phyloP scores from a whole-genome alignment of 1,140 invertebrate genomes.

The Cotesia typhae region DNA sequence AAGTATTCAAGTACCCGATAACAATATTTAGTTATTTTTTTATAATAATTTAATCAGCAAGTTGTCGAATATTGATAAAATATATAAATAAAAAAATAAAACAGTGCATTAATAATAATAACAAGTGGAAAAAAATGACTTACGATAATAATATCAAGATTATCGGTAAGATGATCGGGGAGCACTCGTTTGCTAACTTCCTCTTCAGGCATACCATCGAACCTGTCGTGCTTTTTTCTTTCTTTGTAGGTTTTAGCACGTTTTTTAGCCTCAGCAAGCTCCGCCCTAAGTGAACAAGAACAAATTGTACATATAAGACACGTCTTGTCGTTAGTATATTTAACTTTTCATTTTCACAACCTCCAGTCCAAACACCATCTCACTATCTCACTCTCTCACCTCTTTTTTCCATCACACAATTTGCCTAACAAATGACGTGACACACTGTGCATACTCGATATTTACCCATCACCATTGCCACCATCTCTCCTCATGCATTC shows the following conservation, averaged over 20 bases:
- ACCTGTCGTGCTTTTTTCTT: constrained; percentile 93
- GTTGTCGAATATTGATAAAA: background rate
- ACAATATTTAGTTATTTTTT: background rate
- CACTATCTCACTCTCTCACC: constrained; percentile 14
- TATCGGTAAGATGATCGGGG: constrained; percentile 90
- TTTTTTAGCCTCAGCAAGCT: constrained; percentile 73
- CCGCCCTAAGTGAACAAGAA: constrained; percentile 64
- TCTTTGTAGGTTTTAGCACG: constrained; percentile 80
- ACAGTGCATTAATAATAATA: background rate
- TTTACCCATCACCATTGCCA: background rate
- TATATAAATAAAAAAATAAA: no score
- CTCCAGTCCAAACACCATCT: constrained; percentile 10
- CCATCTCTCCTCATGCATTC: background rate
- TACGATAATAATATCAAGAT: constrained; percentile 98
- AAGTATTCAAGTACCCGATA: no score
- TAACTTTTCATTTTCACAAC: constrained; percentile 29
- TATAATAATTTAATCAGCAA: background rate
- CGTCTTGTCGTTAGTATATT: constrained; percentile 28
- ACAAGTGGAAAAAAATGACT: constrained; percentile 65
- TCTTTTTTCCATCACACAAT: constrained; percentile 9
- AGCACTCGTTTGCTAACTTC: constrained; percentile 92
- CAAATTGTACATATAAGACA: constrained; percentile 22
- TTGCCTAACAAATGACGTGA: constrained; percentile 7
- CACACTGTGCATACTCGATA: constrained; percentile 13
- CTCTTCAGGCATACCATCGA: constrained; percentile 96